Evolutionary conservation across 2,113 vertebrate species (phyloP).

Genomic region (Octodon degus): DNA sequence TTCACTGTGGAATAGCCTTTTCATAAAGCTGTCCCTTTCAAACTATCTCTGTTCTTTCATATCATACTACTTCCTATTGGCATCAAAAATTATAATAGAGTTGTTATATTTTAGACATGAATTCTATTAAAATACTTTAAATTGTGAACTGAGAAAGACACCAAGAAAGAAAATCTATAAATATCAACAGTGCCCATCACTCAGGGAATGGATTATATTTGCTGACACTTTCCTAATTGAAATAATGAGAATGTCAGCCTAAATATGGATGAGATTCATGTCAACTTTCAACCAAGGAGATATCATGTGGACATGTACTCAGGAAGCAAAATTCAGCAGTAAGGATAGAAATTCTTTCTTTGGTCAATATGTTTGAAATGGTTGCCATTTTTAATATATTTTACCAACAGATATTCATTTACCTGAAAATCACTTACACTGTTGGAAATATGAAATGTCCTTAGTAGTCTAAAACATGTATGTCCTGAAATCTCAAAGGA

Average conservation of each 20-base stretch:
- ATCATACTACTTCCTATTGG: neutral
- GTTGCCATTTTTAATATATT: slow-evolving; percentile 70
- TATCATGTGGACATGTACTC: neutral
- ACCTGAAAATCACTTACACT: slow-evolving; percentile 49
- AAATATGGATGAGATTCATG: slow-evolving; percentile 51
- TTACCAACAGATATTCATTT: slow-evolving; percentile 64
- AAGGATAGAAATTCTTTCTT: slow-evolving; percentile 56
- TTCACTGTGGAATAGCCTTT: neutral
- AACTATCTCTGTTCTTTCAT: neutral
- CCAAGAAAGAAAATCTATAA: slow-evolving; percentile 48
- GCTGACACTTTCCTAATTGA: slow-evolving; percentile 61
- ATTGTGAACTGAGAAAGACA: slow-evolving; percentile 28
- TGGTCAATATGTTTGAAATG: slow-evolving; percentile 54
- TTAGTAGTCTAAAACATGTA: slow-evolving; percentile 32
- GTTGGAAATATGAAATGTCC: neutral
- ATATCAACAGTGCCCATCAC: slow-evolving; percentile 16
- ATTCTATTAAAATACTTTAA: neutral
- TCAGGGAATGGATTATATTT: slow-evolving; percentile 23
- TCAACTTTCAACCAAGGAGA: slow-evolving; percentile 9
- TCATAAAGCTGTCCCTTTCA: neutral
- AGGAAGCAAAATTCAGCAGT: neutral
- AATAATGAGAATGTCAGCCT: slow-evolving; percentile 20
- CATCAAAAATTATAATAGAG: neutral
- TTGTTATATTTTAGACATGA: neutral
- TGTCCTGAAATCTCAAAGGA: slow-evolving; percentile 45